Evolutionary conservation across 2,888 invertebrate species (phyloP).

Genomic region (Idaea biselata): DNA sequence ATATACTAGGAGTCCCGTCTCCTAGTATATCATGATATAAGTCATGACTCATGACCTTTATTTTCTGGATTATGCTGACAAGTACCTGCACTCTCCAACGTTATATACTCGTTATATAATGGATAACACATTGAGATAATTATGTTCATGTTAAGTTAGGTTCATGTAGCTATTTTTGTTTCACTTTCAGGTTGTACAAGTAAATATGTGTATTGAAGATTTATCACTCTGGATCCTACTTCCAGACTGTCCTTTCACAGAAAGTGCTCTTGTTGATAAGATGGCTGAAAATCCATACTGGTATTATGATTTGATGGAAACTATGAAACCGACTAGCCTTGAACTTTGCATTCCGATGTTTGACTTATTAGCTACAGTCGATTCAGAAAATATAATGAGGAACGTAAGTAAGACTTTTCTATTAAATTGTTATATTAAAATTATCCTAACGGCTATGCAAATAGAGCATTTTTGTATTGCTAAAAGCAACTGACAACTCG

Average conservation of each 20-base stretch:
- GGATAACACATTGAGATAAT: neutral
- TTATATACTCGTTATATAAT: too few species aligned
- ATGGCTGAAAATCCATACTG: neutral
- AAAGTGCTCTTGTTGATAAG: neutral
- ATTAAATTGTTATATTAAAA: too few species aligned
- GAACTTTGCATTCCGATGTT: neutral
- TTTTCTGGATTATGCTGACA: too few species aligned
- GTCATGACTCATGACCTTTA: too few species aligned
- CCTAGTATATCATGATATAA: too few species aligned
- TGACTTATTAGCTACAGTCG: neutral
- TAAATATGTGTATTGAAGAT: neutral
- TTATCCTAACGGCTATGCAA: too few species aligned
- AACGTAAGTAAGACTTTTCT: neutral
- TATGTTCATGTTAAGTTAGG: neutral
- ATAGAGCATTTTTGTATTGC: too few species aligned
- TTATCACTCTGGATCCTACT: neutral
- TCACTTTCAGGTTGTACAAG: neutral
- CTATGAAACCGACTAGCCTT: neutral
- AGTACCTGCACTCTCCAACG: too few species aligned
- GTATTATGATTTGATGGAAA: neutral
- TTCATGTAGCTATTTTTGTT: neutral
- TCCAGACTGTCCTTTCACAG: neutral
- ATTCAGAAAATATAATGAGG: neutral
- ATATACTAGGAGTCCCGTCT: too few species aligned
- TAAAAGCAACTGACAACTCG: too few species aligned